These are phyloP conservation scores for Nicator chloris DNA, from an alignment of 2,113 vertebrate species.

Conservation along the genomic window DNA sequence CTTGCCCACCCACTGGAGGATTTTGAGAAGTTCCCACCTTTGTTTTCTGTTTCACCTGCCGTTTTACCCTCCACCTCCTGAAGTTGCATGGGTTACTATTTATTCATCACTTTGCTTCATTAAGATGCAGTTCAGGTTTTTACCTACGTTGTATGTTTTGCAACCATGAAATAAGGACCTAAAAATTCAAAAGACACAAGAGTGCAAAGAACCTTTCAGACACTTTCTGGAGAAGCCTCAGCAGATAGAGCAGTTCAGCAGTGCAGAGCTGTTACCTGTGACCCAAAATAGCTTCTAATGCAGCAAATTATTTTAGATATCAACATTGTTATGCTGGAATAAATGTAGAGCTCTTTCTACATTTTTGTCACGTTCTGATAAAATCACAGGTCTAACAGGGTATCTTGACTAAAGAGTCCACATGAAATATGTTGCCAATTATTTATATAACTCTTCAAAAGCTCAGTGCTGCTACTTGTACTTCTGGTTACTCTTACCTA, in stretches of 20 bases:
- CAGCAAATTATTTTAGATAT: background rate
- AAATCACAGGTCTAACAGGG: slow-evolving; percentile 25
- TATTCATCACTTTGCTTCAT: background rate
- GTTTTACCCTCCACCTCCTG: background rate
- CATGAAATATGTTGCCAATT: slow-evolving; percentile 63
- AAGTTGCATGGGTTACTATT: background rate
- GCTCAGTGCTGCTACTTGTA: slow-evolving; percentile 26
- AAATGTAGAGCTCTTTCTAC: background rate
- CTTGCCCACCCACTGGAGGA: background rate
- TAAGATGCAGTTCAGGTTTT: slow-evolving; percentile 22
- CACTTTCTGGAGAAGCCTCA: background rate
- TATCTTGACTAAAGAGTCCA: slow-evolving; percentile 1
- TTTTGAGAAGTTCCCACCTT: background rate
- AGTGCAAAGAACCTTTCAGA: background rate
- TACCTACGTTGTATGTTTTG: background rate
- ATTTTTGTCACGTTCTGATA: slow-evolving; percentile 39
- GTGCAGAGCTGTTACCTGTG: background rate
- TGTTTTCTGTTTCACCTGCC: background rate
- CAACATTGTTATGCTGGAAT: background rate
- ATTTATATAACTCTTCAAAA: slow-evolving; percentile 72
- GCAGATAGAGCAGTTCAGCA: background rate
- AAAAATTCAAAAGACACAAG: background rate
- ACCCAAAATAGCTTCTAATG: background rate
- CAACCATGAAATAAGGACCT: slow-evolving; percentile 4
- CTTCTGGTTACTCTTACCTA: slow-evolving; percentile 15